Evolutionary conservation across 2,797 vertebrate genomes (phyloP).

Genomic region (Decapterus maruadsi): DNA sequence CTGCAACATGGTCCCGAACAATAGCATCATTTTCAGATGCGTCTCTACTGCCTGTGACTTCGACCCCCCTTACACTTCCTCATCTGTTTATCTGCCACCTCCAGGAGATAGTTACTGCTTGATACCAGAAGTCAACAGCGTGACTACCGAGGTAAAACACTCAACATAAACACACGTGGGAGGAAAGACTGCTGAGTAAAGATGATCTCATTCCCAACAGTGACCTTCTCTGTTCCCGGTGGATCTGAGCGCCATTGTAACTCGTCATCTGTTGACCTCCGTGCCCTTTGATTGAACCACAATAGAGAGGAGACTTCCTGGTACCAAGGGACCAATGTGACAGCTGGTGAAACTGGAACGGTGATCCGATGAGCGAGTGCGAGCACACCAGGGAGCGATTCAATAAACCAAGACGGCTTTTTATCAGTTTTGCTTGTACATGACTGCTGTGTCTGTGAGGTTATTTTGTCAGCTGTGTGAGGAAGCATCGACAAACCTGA

Average conservation of each 20-base stretch:
- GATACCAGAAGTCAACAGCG: slow-evolving; percentile 3
- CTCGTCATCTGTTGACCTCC: slow-evolving; percentile 47
- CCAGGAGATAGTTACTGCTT: background rate
- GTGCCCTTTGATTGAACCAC: slow-evolving; percentile 47
- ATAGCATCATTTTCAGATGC: no score
- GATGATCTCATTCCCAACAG: slow-evolving; percentile 66
- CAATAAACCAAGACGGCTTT: slow-evolving; percentile 4
- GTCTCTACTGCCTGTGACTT: no score
- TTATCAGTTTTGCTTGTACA: background rate
- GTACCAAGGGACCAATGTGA: slow-evolving; percentile 40
- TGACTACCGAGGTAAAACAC: background rate
- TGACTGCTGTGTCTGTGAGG: background rate
- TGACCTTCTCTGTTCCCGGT: slow-evolving; percentile 48
- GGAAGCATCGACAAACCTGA: slow-evolving; percentile 9
- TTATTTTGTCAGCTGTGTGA: slow-evolving; percentile 1
- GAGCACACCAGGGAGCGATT: background rate
- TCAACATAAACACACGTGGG: slow-evolving; percentile 3
- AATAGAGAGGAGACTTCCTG: slow-evolving; percentile 63
- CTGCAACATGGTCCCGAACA: no score
- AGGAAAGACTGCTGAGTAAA: slow-evolving; percentile 30
- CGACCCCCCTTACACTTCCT: background rate
- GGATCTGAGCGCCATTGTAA: slow-evolving; percentile 70
- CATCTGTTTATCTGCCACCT: background rate
- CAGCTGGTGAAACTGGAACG: slow-evolving; percentile 5
- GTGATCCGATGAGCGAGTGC: background rate